Base-by-base conservation (phyloP, 2,888 invertebrate genomes). In the Embidobia sp. region DNA sequence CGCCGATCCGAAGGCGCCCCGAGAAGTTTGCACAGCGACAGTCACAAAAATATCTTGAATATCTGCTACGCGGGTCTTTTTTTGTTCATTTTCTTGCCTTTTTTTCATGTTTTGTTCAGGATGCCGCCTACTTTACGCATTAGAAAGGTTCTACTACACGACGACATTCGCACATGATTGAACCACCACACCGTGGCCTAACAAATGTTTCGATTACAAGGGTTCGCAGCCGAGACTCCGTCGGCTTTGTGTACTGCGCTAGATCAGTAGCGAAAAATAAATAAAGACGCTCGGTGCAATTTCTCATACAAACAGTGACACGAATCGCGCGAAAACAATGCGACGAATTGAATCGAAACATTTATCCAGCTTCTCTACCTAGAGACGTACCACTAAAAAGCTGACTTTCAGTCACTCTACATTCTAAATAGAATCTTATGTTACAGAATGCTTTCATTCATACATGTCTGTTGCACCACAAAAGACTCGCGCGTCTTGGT, bases 11-110 rank as follows among this genome's bases (percentile, higher is more conserved):
- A 69, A 70, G 55, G 66, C 75, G 48, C 66, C 40, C 15, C 67
- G 44, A 76, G 42, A 72, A 66, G 29, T 74, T 79, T 78, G 78
- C 75, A 81, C 78, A 79, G 79, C 80, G 84, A 82, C 82, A 84
- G 83, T 87, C 88, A 86, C 83, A 88, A 88, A 88, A 88, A 87
- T 88, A 88, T 84, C 76, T 86, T 79, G 80, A 83, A 70, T 82
- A 82, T 78, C 78, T 72, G 70, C 72, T 79, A 64, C 75, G 73
- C 76, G 73, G 70, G 76, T 79, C 61, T 73, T 75, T 69, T 40
- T 74, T 77, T 33, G 3, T 37, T n/a, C 7, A 1, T 63, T 57
- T 31, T 55, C 55, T 51, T 67, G 44, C 66, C 74, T 69, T 77
- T 76, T 48, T 57, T 76, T 80, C 42, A 55, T 57, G 72, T 46